A percentile compares a stretch with the other conserved stretches of the same genome.
These are phyloP conservation scores for Leptinotarsa tumamoca DNA, from an alignment of 2,888 invertebrate species.

Conservation along the genomic window DNA sequence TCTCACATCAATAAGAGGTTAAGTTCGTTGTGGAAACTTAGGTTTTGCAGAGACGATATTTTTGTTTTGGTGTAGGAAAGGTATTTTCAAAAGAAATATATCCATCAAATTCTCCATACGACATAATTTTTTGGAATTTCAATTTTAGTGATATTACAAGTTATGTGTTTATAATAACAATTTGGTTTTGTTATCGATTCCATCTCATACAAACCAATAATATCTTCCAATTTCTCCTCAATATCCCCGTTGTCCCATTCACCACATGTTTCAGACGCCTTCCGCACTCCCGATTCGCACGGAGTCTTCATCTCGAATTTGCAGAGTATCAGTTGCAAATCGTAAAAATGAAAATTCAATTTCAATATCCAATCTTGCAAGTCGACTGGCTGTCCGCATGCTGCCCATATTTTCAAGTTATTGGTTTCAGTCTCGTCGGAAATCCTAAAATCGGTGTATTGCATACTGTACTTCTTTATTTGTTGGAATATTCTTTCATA, in stretches of 20 bases:
- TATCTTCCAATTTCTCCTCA: not conserved
- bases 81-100: too few relatives aligned
- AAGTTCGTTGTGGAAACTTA: too few relatives aligned
- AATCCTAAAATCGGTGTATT: slow-evolving; percentile 37
- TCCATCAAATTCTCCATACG: too few relatives aligned
- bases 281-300: slow-evolving; percentile 4
- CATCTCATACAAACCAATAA: too few relatives aligned
- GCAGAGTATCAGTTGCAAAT: slow-evolving; percentile 45
- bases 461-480: slow-evolving; percentile 36
- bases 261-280: not conserved
- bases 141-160: too few relatives aligned
- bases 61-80: too few relatives aligned
- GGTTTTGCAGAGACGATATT: too few relatives aligned
- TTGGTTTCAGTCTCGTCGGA: slow-evolving; percentile 38
- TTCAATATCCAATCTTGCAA: slow-evolving; percentile 48
- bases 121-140: too few relatives aligned
- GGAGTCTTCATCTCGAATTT: slow-evolving; percentile 41
- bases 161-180: too few relatives aligned
- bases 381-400: slow-evolving; percentile 43
- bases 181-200: too few relatives aligned
- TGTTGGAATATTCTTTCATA: slow-evolving; percentile 24
- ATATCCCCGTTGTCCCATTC: not conserved
- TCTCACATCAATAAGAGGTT: too few relatives aligned
- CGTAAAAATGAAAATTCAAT: slow-evolving; percentile 50
- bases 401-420: slow-evolving; percentile 47